A percentile compares a stretch with the other conserved stretches of the same genome.
These are phyloP conservation scores for Orcinus orca DNA, from an alignment of 2,113 vertebrate genomes.

Conservation along the genomic window DNA sequence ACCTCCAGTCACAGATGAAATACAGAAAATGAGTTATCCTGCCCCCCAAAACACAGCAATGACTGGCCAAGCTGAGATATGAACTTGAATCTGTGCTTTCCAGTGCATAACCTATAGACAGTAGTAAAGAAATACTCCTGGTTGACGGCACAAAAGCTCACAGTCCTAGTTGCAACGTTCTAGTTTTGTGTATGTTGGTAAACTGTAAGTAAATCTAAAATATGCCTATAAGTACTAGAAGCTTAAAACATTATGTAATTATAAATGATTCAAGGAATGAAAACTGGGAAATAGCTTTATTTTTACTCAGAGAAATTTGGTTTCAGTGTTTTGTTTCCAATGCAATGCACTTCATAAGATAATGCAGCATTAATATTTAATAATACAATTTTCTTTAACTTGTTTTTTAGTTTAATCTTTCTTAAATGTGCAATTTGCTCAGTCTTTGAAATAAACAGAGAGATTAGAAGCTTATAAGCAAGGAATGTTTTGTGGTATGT, in stretches of 20 bases:
- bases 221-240: not conserved
- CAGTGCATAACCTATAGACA: not conserved
- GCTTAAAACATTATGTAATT: not conserved
- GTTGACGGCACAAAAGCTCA: not conserved
- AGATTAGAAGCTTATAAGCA: not conserved
- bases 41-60: not conserved
- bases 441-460: constrained; percentile 32
- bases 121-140: not conserved
- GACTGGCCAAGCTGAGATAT: not conserved
- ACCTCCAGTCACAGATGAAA: not conserved
- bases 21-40: not conserved
- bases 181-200: not conserved
- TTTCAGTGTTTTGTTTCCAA: constrained; percentile 2
- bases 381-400: constrained; percentile 6
- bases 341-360: not conserved
- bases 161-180: not conserved
- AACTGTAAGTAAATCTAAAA: not conserved
- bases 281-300: not conserved
- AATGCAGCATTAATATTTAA: constrained; percentile 36
- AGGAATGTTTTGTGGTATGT: not conserved
- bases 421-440: not conserved
- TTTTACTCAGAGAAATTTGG: not conserved
- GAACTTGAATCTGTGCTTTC: not conserved
- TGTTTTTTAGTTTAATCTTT: constrained; percentile 40
- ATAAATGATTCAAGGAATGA: constrained; percentile 8